Base-by-base conservation (phyloP, 2,113 vertebrate genomes). In the Salminus brasiliensis region DNA sequence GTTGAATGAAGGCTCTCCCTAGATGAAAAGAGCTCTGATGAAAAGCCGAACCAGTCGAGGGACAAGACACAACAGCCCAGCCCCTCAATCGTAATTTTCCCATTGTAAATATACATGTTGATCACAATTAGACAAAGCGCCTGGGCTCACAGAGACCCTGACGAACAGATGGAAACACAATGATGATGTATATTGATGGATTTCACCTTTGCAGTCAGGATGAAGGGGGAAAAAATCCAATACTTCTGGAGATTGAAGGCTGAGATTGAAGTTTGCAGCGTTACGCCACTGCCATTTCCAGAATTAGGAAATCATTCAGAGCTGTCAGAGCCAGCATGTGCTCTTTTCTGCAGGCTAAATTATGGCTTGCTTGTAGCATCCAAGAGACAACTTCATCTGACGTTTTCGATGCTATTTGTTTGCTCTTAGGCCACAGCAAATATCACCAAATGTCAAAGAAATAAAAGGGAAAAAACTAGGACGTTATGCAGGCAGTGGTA, bases 271-370 rank as follows among this genome's bases (percentile, higher is more conserved):
- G 34, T 39, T 36, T n/a, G n/a, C n/a, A 66, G 62, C 32, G 39
- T 66, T 55, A 25, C 23, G 9, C 52, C 52, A 12, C 60, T 34
- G 30, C 60, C 60, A 63, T 63, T 34, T 36, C 32, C 32, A 66
- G 62, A 66, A 66, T 39, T 66, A 66, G 34, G 21, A 34, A 34
- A 66, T 39, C 32, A 65, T 65, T 65, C 34, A 66, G 36, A 66
- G 32, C 62, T 66, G 62, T 66, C 34, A 66, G n/a, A 39, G 13
- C 18, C 12, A 39, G 62, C 62, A 39, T 66, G 12, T 18, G 29
- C 32, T n/a, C 21, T 21, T 36, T n/a, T 8, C 62, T 66, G 62
- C n/a, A 39, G 29, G 62, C 62, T 34, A 66, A 36, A 66, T 39
- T 36, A 66, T 15, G 62, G 32, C 18, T n/a, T 39, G 21, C 18